Conservation (phyloP, 2,888 invertebrate species). For the Nematopogon swammerdamellus region DNA sequence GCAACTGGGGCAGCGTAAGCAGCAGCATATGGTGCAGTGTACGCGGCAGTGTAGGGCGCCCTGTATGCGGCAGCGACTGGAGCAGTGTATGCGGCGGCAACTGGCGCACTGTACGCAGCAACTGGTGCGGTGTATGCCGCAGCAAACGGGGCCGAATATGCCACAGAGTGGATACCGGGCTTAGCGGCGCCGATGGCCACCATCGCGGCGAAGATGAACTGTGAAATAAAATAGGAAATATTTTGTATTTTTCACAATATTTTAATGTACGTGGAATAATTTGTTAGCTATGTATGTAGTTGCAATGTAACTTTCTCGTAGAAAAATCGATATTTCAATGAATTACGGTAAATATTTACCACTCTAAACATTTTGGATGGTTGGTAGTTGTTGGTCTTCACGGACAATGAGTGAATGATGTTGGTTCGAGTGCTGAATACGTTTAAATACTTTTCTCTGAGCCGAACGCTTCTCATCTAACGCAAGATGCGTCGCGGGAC, state of each 20-base stretch:
- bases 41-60: slow-evolving; percentile 25
- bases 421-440: background rate
- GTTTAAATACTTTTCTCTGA: background rate
- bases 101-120: slow-evolving; percentile 20
- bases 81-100: slow-evolving; percentile 24
- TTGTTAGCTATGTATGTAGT: too few species aligned
- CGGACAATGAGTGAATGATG: background rate
- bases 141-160: slow-evolving; percentile 12
- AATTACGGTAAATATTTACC: too few species aligned
- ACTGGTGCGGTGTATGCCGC: slow-evolving; percentile 20
- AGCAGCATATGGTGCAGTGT: slow-evolving; percentile 30
- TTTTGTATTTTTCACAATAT: background rate
- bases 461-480: background rate
- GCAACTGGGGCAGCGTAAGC: slow-evolving; percentile 39
- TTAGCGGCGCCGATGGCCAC: slow-evolving; percentile 30
- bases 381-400: background rate
- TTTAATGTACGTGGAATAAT: background rate
- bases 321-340: too few species aligned
- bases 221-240: slow-evolving; percentile 14
- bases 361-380: background rate
- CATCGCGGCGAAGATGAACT: slow-evolving; percentile 33
- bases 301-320: too few species aligned
- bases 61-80: slow-evolving; percentile 23
- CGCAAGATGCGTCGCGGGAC: background rate
- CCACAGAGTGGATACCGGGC: slow-evolving; percentile 18